Percentiles rank a stretch among this genome's conserved stretches.
These are phyloP conservation scores for Echinometra lucunter DNA, from an alignment of 53 echinoderm and acorn worm species.

Conservation along the genomic window DNA sequence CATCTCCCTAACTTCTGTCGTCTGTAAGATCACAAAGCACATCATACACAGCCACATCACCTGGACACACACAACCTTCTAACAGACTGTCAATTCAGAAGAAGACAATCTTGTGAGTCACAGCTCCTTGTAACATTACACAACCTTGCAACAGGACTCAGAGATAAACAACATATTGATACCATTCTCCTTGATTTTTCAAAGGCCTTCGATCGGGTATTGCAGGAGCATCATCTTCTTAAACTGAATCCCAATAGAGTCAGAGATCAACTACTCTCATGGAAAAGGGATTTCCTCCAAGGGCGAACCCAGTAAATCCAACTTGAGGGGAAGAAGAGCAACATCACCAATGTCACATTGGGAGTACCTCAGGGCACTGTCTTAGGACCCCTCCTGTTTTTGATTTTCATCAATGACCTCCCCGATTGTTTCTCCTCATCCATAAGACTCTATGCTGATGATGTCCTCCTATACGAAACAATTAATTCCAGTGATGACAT, in stretches of 20 bases:
- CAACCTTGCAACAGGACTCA: slow-evolving; percentile 48
- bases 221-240: slow-evolving; percentile 44
- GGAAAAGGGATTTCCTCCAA: slow-evolving; percentile 36
- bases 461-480: too few relatives aligned
- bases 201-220: slow-evolving; percentile 32
- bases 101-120: slow-evolving; percentile 61
- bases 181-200: slow-evolving; percentile 54
- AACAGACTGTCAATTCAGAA: slow-evolving; percentile 61
- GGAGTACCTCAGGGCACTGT: slow-evolving; percentile 70
- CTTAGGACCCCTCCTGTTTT: too few relatives aligned
- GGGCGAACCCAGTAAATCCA: slow-evolving; percentile 66
- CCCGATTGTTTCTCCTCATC: too few relatives aligned
- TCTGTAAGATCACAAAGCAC: too few relatives aligned
- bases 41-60: too few relatives aligned
- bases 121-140: slow-evolving; percentile 56
- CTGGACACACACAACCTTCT: slow-evolving; percentile 53
- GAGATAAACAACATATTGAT: slow-evolving; percentile 60
- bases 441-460: too few relatives aligned
- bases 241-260: too few relatives aligned
- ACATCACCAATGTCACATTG: slow-evolving; percentile 47
- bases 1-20: too few relatives aligned
- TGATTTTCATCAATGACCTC: too few relatives aligned
- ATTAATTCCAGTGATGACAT: too few relatives aligned
- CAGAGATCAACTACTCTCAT: slow-evolving; percentile 48
- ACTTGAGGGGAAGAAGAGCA: slow-evolving; percentile 65